phyloP scores from a whole-genome alignment of 2,797 vertebrate genomes.

The Poecilia picta region DNA sequence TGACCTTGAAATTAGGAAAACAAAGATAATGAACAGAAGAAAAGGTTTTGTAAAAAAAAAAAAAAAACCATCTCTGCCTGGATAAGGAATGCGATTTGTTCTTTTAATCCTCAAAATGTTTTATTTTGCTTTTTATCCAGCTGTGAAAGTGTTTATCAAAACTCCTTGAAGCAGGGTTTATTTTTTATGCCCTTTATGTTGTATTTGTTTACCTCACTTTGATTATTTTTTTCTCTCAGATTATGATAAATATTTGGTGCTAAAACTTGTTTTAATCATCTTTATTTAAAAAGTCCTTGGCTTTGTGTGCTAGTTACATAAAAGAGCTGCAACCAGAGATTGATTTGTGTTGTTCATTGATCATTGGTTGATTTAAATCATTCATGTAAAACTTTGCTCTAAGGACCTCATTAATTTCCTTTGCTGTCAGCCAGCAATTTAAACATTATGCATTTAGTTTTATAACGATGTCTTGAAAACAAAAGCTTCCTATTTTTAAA shows the following conservation, averaged over 20 bases:
- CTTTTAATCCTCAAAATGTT: slow-evolving; percentile 30
- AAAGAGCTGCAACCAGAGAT: not conserved
- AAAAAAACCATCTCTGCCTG: not conserved
- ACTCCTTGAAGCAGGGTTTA: slow-evolving; percentile 2
- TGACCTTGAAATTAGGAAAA: slow-evolving; percentile 34
- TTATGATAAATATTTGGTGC: not conserved
- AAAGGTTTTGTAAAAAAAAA: slow-evolving; percentile 13
- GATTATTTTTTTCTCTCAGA: not conserved
- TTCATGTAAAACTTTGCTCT: not conserved
- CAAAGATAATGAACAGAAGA: slow-evolving; percentile 29
- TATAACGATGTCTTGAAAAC: not conserved
- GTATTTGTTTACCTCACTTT: slow-evolving; percentile 4
- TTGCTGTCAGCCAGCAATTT: not conserved
- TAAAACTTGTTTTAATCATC: not conserved
- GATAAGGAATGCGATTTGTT: slow-evolving; percentile 10
- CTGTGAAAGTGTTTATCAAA: slow-evolving; percentile 22
- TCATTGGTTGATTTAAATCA: not conserved
- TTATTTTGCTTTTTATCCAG: slow-evolving; percentile 13
- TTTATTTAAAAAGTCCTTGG: slow-evolving; percentile 5
- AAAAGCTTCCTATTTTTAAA: not conserved
- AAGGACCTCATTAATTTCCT: slow-evolving; percentile 2
- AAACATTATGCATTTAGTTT: not conserved
- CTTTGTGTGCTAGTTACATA: not conserved
- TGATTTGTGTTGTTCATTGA: not conserved
- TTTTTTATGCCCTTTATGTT: slow-evolving; percentile 11